phyloP scores from a whole-genome alignment of 2,113 vertebrate genomes.

The Pituophis catenifer region DNA sequence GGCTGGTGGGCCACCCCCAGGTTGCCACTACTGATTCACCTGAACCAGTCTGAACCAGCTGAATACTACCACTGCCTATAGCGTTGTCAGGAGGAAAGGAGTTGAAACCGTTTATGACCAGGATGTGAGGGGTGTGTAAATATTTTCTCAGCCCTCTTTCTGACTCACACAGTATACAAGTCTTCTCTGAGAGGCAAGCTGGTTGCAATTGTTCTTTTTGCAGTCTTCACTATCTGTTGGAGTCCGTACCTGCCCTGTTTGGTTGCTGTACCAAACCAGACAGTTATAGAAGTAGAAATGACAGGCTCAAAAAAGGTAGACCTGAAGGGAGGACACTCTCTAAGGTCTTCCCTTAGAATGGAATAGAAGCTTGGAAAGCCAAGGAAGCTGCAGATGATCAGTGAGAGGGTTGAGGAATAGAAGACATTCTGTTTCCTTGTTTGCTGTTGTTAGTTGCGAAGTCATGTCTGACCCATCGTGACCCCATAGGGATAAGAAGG shows the following conservation, averaged over 20 bases:
- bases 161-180: not conserved
- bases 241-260: not conserved
- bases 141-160: not conserved
- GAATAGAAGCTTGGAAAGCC: not conserved
- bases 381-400: not conserved
- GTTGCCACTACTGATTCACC: no score
- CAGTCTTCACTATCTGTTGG: not conserved
- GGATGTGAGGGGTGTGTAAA: not conserved
- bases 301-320: not conserved
- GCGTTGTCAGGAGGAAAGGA: not conserved
- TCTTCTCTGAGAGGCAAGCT: not conserved
- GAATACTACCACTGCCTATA: no score
- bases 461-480: no score
- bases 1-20: no score
- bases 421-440: not conserved
- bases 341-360: not conserved
- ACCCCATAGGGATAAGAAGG: no score
- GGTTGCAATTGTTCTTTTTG: no score
- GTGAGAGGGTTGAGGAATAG: not conserved
- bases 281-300: not conserved
- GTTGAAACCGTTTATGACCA: not conserved
- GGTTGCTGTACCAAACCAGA: not conserved
- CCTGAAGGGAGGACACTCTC: not conserved
- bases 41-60: no score
- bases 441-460: no score